Evolutionary conservation across 1,140 invertebrate species (phyloP), one percentile per base, ranked within the genome.

Genomic region (Venturia canescens): DNA sequence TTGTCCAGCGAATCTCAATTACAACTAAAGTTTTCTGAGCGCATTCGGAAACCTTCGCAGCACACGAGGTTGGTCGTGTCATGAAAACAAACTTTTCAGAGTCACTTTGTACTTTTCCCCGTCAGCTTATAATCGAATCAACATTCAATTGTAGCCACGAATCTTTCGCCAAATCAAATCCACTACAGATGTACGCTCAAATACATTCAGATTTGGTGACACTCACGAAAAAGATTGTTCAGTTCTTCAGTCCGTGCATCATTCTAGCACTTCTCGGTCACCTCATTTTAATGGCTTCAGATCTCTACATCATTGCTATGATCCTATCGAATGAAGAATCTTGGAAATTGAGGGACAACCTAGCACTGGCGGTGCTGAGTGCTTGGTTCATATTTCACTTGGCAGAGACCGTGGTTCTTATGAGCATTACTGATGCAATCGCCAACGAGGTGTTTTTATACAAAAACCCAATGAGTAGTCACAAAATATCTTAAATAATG

Each of bases 171-270:
- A 60, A 26, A 29, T 53, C 29, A 3, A 29, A 29, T 38, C n/a
- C 50, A 53, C n/a, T 76, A n/a, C 50, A 76, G 13, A 21, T 34
- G 5, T 76, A 34, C n/a, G 27, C 27, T 60, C 72, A 76, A 29
- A 26, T 76, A 6, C 72, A 76, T 53, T 76, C 50, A 5, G 72
- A 76, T 63, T 53, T 76, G 27, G 50, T 76, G 27, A 13, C 50
- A 7, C 53, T 76, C 4, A 53, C 50, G 0, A 60, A 57, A 31
- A 76, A 34, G 5, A 53, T 76, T 0, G 53, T 76, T 0, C 11
- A 76, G 4, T 76, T 57, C 23, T 76, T 60, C 31, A 60, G 50
- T 31, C 26, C 38, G 6, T 76, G 50, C n/a, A 76, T 76, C n/a
- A 29, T 76, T 9, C 29, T 76, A 0, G 50, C 60, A 9, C 16